Evolutionary conservation across 2,797 vertebrate species (phyloP).

Genomic region (Clarias pachynema): DNA sequence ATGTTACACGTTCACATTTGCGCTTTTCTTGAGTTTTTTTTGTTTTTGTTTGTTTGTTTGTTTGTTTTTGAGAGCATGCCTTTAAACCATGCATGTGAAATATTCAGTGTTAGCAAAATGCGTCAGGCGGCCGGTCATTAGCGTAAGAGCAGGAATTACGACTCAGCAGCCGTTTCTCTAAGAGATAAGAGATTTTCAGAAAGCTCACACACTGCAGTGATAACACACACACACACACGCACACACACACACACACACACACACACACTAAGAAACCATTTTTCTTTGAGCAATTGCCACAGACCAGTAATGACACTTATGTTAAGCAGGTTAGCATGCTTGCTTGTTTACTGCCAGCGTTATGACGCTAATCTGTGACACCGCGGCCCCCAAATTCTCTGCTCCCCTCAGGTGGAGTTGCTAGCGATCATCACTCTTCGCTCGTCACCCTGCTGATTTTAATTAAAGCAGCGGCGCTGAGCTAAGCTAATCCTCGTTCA

Average conservation of each 20-base stretch:
- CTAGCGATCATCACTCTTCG: background rate
- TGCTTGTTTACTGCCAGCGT: background rate
- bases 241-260: background rate
- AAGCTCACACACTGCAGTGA: background rate
- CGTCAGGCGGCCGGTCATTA: background rate
- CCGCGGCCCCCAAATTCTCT: background rate
- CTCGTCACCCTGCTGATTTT: background rate
- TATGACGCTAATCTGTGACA: background rate
- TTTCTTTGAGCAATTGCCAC: background rate
- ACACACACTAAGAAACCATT: background rate
- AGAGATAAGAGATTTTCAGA: background rate
- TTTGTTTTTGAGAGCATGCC: background rate
- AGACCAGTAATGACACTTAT: background rate
- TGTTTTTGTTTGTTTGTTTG: too few relatives aligned
- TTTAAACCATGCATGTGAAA: background rate
- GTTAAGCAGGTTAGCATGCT: background rate
- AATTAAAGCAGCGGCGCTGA: background rate
- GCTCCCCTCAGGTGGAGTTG: background rate
- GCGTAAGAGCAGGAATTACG: background rate
- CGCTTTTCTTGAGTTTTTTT: too few relatives aligned
- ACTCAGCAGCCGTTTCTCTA: background rate
- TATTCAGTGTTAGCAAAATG: background rate
- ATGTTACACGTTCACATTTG: background rate
- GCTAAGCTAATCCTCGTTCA: slow-evolving; percentile 20
- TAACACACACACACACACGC: background rate